phyloP scores from a whole-genome alignment of 2,797 vertebrate species.

The Cossypha polioptera region DNA sequence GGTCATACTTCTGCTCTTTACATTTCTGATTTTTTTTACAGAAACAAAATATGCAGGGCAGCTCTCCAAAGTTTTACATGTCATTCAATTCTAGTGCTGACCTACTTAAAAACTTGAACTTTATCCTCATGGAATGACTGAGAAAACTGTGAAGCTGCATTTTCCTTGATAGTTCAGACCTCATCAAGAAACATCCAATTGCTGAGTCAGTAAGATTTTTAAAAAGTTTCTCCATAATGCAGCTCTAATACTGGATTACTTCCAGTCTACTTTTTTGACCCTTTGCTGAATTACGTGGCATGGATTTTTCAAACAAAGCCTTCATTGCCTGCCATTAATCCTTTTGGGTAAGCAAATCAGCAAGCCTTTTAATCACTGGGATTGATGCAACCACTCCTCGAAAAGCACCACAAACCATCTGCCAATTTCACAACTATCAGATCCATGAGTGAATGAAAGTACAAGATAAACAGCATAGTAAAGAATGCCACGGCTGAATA shows the following conservation, averaged over 20 bases:
- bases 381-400: slow-evolving; percentile 53
- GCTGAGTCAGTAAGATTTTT: slow-evolving; percentile 53
- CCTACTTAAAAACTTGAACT: slow-evolving; percentile 5
- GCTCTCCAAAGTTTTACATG: neutral
- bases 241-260: slow-evolving; percentile 54
- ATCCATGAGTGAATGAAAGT: slow-evolving; percentile 52
- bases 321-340: slow-evolving; percentile 66
- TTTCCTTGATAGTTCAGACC: slow-evolving; percentile 22
- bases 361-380: slow-evolving; percentile 67
- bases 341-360: slow-evolving; percentile 71
- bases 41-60: slow-evolving; percentile 16
- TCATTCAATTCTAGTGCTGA: slow-evolving; percentile 34
- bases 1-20: neutral
- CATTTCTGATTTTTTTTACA: neutral
- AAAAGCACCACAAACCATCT: slow-evolving; percentile 69
- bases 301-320: slow-evolving; percentile 69
- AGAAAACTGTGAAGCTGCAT: slow-evolving; percentile 14
- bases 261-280: slow-evolving; percentile 57
- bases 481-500: slow-evolving; percentile 63
- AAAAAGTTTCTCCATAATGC: slow-evolving; percentile 53
- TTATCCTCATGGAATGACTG: neutral
- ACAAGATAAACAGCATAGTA: slow-evolving; percentile 62
- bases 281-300: slow-evolving; percentile 48
- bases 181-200: slow-evolving; percentile 48
- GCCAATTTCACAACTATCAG: slow-evolving; percentile 53